These are phyloP conservation scores for Pissodes strobi DNA, from an alignment of 1,140 invertebrate species.

Conservation along the genomic window DNA sequence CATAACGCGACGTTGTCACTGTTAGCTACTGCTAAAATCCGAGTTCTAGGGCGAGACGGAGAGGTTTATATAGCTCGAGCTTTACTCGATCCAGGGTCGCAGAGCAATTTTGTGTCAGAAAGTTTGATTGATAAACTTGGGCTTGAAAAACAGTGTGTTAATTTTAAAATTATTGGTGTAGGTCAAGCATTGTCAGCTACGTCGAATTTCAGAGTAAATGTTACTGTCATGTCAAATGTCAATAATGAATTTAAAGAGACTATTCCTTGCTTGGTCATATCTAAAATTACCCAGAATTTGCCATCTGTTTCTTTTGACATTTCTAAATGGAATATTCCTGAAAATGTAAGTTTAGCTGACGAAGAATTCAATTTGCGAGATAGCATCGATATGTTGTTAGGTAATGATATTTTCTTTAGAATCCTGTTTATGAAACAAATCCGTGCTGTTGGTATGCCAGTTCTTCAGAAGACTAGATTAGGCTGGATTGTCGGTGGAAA, in stretches of 20 bases:
- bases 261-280: not conserved
- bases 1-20: constrained; percentile 4
- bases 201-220: not conserved
- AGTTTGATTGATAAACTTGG: constrained; percentile 3
- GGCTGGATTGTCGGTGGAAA: no score
- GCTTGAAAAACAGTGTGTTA: not conserved
- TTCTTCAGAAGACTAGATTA: no score
- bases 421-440: no score
- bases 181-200: not conserved
- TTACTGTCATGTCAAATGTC: constrained; percentile 5
- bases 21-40: not conserved
- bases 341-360: no score
- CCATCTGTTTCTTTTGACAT: no score
- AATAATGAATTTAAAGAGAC: not conserved
- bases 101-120: constrained; percentile 11
- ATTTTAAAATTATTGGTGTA: constrained; percentile 5
- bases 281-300: constrained; percentile 1
- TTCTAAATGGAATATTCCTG: no score
- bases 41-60: not conserved
- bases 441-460: no score
- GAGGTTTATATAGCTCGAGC: not conserved
- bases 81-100: constrained; percentile 5
- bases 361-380: no score
- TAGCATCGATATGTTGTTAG: no score
- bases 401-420: no score